phyloP scores from a whole-genome alignment of 2,888 invertebrate genomes.

The Drosophila neotestacea region DNA sequence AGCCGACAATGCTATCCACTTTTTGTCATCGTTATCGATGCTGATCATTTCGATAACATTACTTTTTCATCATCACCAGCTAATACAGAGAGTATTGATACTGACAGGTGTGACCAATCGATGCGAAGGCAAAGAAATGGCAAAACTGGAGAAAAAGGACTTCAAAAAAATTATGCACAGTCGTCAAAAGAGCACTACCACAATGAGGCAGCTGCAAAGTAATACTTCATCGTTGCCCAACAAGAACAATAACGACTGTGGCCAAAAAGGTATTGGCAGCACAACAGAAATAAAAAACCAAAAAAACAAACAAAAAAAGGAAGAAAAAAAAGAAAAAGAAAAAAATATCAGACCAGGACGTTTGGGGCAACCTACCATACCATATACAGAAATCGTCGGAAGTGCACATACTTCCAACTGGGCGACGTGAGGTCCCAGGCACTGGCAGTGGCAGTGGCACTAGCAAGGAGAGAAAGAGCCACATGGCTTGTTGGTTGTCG shows the following conservation, averaged over 20 bases:
- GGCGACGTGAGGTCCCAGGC: conserved; percentile 53
- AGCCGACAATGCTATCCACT: conserved; percentile 47
- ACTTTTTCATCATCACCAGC: conserved; percentile 17
- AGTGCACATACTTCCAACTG: conserved; percentile 71
- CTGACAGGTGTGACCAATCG: conserved; percentile 27
- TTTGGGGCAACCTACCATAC: conserved; percentile 43
- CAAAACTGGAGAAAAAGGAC: conserved; percentile 1
- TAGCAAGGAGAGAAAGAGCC: conserved; percentile 28
- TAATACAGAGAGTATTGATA: conserved; percentile 16
- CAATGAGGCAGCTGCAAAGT: conserved; percentile 45
- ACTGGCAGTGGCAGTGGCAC: conserved; percentile 28
- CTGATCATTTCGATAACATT: conserved; percentile 42
- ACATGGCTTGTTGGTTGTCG: conserved; percentile 69
- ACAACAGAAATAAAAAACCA: conserved; percentile 68
- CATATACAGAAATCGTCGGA: conserved; percentile 72
- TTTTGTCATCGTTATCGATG: conserved; percentile 20
- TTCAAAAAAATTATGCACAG: conserved; percentile 55
- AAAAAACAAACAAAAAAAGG: conserved; percentile 59
- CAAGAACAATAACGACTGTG: conserved; percentile 44
- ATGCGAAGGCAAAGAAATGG: conserved; percentile 1
- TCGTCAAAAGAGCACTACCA: conserved; percentile 45
- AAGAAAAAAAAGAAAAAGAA: conserved; percentile 19
- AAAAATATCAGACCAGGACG: conserved; percentile 44
- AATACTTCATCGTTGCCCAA: conserved; percentile 54
- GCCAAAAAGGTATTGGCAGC: conserved; percentile 73